Evolutionary conservation across 2,888 invertebrate genomes (phyloP), one percentile per base, ranked within the genome.

Genomic region (Tuberolachnus salignus): DNA sequence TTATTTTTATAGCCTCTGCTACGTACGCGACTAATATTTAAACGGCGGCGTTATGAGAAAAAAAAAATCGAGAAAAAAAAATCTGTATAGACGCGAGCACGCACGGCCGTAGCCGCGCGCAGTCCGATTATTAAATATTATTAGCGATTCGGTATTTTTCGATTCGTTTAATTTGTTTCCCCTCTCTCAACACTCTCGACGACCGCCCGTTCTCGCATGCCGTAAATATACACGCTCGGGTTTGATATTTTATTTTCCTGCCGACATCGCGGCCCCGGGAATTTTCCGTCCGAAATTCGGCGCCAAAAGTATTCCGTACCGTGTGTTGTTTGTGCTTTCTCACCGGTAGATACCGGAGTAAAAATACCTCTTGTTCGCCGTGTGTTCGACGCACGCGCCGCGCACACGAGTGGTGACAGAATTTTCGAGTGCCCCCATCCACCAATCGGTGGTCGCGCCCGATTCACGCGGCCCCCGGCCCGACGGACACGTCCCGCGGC

Each of bases 1-100:
- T 78, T 78, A 78, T 69, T 78, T 78, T 78, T 78, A 78, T 78
- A 59, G 69, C 69, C 34, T 69, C 34, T 49, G 67, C 55, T n/a
- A 66, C n/a, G 51, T 49, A 26, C n/a, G 19, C 14, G 64, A 34
- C 19, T n/a, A n/a, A 1, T 53, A 53, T 53, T n/a, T 4, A 14
- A 34, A 34, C 3, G 34, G 34, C 34, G 34, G 34, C 34, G 34
- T 4, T 55, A 53, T 19, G 44, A 34, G 42, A 23, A 57, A 70
- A 44, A 67, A 51, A 44, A 67, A 19, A 42, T 16, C 10, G n/a
- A 69, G 9, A 57, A 44, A 16, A 1, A n/a, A 57, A 71, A n/a
- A 34, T 23, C 55, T 42, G 21, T 44, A 63, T 14, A 63, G 6
- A 34, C 34, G 34, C 49, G 72, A 34, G 61, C 49, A 59, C 49